Conservation (phyloP, 2,797 vertebrate species). For the Xenopus petersii region DNA sequence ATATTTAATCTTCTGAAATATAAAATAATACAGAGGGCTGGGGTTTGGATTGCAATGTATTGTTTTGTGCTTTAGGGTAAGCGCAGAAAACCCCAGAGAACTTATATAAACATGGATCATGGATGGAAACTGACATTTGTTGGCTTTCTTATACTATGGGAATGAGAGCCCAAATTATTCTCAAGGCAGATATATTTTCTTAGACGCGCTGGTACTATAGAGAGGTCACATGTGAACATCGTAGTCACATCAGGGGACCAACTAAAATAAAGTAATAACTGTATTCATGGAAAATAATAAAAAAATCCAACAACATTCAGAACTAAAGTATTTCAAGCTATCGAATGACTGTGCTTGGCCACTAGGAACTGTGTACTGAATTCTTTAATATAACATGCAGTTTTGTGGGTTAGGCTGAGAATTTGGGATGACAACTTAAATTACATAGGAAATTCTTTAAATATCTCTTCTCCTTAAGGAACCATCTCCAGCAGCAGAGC, state of each 20-base stretch:
- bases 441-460: constrained; percentile 44
- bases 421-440: constrained; percentile 34
- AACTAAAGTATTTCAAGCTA: constrained; percentile 3
- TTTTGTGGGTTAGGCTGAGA: constrained; percentile 16
- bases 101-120: constrained; percentile 21
- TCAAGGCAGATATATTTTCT: constrained; percentile 32
- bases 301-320: not conserved
- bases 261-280: not conserved
- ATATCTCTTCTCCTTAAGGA: constrained; percentile 33
- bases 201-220: constrained; percentile 8
- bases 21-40: constrained; percentile 11
- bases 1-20: constrained; percentile 28
- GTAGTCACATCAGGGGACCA: constrained; percentile 6
- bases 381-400: constrained; percentile 10
- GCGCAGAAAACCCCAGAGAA: constrained; percentile 7
- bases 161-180: constrained; percentile 28
- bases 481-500: not conserved
- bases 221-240: constrained; percentile 17
- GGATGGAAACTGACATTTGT: constrained; percentile 32
- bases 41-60: not conserved
- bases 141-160: constrained; percentile 17
- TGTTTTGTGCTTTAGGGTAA: constrained; percentile 9
- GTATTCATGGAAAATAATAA: constrained; percentile 10
- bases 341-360: constrained; percentile 9
- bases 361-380: constrained; percentile 12